Evolutionary conservation across 1,140 invertebrate genomes (phyloP).

Genomic region (Penaeus chinensis): DNA sequence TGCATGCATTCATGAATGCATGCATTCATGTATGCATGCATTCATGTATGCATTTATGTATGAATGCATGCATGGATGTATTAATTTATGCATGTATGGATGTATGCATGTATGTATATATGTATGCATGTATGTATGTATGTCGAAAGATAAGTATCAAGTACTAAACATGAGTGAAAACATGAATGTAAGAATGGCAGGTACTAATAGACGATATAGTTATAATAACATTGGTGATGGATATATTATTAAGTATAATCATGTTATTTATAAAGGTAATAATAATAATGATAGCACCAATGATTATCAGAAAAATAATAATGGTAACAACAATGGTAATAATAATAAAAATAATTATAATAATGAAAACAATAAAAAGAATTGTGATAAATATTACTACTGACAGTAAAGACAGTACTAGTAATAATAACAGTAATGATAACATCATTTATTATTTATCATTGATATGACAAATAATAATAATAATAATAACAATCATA

Average conservation of each 20-base stretch:
- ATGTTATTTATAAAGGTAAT: background rate
- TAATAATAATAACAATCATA: background rate
- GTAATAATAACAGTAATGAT: background rate
- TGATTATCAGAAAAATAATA: too few relatives aligned
- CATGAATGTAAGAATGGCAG: too few relatives aligned
- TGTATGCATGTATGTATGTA: background rate
- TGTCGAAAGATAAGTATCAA: background rate
- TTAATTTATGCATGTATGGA: background rate
- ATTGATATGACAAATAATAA: background rate
- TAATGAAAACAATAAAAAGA: background rate
- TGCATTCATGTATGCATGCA: background rate
- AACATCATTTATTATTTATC: background rate
- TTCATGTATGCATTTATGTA: background rate
- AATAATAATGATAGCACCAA: too few relatives aligned
- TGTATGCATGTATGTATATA: too few relatives aligned
- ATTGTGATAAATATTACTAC: too few relatives aligned
- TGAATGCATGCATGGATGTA: background rate
- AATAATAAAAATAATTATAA: background rate
- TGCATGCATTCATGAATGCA: background rate
- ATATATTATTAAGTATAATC: background rate
- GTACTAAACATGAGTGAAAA: too few relatives aligned
- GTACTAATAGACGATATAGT: too few relatives aligned
- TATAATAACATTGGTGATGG: background rate
- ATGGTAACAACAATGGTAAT: background rate
- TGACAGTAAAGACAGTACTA: too few relatives aligned